Base-by-base conservation (phyloP, 2,113 vertebrate genomes). In the Cephalophus harveyi region DNA sequence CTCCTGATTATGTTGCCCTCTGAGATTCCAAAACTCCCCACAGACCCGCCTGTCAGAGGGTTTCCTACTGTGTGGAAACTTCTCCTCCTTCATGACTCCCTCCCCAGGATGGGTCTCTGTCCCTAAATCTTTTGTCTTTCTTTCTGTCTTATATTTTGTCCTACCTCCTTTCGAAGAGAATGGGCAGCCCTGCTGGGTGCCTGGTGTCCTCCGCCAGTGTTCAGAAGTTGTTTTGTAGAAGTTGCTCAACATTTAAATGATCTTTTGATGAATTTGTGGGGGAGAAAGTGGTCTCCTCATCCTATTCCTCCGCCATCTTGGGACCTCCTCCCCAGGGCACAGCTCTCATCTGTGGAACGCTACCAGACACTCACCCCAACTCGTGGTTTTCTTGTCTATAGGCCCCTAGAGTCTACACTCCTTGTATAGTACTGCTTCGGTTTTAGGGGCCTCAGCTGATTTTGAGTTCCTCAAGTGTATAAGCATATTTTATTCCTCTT, bases 401-500 rank as follows among this genome's bases (percentile, higher is more conserved):
- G 43, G 50, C 11, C 52, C 17, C 76, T 55, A 7, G 52, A 90
- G 91, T 67, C 54, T 23, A 40, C 1, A 16, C 27, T 11, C 67
- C 43, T 92, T 89, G 60, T 30, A 57, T 17, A 40, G 50, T 4
- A 59, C 48, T 40, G 55, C 64, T 67, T 91, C 43, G 25, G 19
- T 15, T 97, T 89, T 84, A 83, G 89, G 50, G 25, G 50, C 43
- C 62, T 96, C 50, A 3, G 27, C 19, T 78, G 87, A 64, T 30
- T 57, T 93, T 94, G 64, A 97, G 25, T 87, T 94, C 67, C 57
- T 90, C 30, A 57, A 81, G 84, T n/a, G 28, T 36, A 57, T 50
- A 87, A 46, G 57, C 17, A 2, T 79, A 57, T 89, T 89, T 91
- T 55, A 43, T 46, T 83, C 55, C 48, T 88, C 43, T 83, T 55